Conservation (phyloP, 1,140 invertebrate genomes). For the Trichonephila clavata region DNA sequence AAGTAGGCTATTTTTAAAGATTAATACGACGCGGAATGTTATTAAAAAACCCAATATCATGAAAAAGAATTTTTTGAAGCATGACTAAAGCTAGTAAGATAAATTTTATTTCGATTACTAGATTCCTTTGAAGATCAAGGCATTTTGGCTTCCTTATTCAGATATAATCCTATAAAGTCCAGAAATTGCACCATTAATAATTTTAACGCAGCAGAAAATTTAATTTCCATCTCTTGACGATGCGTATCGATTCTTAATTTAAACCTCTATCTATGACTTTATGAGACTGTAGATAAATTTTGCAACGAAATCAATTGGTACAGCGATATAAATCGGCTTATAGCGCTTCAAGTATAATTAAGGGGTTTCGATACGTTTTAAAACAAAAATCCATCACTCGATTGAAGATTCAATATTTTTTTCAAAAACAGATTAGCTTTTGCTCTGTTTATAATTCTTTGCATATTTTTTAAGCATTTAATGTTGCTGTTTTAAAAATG, state of each 20-base stretch:
- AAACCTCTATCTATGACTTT: not conserved
- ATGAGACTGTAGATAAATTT: not conserved
- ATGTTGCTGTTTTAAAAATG: too few relatives aligned
- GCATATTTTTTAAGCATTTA: too few relatives aligned
- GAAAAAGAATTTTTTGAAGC: not conserved
- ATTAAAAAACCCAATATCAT: not conserved
- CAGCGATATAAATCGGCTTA: not conserved
- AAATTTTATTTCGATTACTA: not conserved
- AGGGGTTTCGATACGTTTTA: not conserved
- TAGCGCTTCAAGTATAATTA: not conserved
- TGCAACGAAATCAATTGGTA: not conserved
- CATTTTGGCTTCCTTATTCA: not conserved
- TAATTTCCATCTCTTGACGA: conserved; percentile 9
- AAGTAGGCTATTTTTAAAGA: too few relatives aligned
- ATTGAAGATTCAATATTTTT: not conserved
- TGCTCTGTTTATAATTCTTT: too few relatives aligned
- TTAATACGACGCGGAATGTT: too few relatives aligned
- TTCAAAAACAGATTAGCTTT: too few relatives aligned
- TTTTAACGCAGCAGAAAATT: conserved; percentile 6
- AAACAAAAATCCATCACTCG: not conserved
- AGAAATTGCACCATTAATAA: conserved; percentile 11
- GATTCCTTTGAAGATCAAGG: not conserved
- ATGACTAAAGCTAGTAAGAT: too few relatives aligned
- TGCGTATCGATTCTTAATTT: not conserved
- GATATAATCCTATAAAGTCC: not conserved